Evolutionary conservation across 2,113 vertebrate species (phyloP).

Genomic region (Syngnathus typhle): DNA sequence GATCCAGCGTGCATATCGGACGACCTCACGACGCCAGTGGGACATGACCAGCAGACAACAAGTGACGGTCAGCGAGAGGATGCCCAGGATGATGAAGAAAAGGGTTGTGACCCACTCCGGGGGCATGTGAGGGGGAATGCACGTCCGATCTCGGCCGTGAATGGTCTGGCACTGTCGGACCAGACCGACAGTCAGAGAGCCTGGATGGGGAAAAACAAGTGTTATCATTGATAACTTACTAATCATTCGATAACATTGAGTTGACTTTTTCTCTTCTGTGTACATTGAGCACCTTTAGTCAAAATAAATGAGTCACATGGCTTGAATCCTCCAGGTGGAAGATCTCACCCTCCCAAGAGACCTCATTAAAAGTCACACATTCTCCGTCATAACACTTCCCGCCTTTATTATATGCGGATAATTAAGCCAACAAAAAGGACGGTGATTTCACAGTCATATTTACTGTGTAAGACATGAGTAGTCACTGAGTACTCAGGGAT

Average conservation of each 20-base stretch:
- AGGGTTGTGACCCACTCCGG: slow-evolving; percentile 97
- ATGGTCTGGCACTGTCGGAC: slow-evolving; percentile 98
- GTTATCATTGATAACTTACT: no score
- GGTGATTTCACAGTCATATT: slow-evolving; percentile 18
- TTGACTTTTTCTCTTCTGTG: neutral
- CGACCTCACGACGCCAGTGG: slow-evolving; percentile 94
- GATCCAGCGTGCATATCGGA: slow-evolving; percentile 98
- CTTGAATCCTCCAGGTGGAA: slow-evolving; percentile 31
- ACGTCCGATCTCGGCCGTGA: slow-evolving; percentile 93
- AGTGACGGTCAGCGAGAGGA: slow-evolving; percentile 96
- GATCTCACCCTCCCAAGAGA: slow-evolving; percentile 42
- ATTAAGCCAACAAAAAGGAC: slow-evolving; percentile 43
- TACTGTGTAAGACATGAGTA: neutral
- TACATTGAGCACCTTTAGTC: neutral
- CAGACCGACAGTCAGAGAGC: slow-evolving; percentile 92
- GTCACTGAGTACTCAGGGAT: no score
- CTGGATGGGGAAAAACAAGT: slow-evolving; percentile 57
- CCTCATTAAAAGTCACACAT: slow-evolving; percentile 53
- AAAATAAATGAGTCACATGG: slow-evolving; percentile 12
- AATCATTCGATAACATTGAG: no score
- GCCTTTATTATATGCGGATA: slow-evolving; percentile 34
- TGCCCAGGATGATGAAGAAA: slow-evolving; percentile 99
- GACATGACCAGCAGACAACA: slow-evolving; percentile 94
- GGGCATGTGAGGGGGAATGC: slow-evolving; percentile 92
- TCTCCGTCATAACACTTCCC: slow-evolving; percentile 45